phyloP scores from a whole-genome alignment of 2,797 vertebrate genomes.

The Bovichtus diacanthus region DNA sequence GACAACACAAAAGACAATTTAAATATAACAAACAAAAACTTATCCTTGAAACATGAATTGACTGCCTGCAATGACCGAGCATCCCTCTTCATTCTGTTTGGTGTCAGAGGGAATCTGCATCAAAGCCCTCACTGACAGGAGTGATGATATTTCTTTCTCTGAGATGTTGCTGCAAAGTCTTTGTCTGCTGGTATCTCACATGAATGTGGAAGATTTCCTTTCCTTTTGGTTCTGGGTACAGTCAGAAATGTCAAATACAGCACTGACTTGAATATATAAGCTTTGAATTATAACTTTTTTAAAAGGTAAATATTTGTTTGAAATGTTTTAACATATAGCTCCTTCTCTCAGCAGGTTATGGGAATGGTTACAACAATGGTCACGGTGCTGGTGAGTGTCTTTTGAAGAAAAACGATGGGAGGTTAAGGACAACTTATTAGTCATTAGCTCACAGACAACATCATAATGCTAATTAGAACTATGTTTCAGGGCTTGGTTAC shows the following conservation, averaged over 20 bases:
- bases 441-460: slow-evolving; percentile 23
- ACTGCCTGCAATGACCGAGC: background rate
- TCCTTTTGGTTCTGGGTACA: background rate
- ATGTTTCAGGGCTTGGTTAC: slow-evolving; percentile 80
- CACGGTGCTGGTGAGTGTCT: slow-evolving; percentile 81
- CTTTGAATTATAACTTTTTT: background rate
- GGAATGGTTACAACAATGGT: slow-evolving; percentile 78
- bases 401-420: background rate
- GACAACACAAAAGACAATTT: background rate
- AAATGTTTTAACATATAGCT: background rate
- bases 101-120: slow-evolving; percentile 19
- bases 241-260: background rate
- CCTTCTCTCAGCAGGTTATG: slow-evolving; percentile 76
- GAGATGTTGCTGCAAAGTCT: slow-evolving; percentile 44
- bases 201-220: background rate
- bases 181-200: slow-evolving; percentile 42
- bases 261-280: background rate
- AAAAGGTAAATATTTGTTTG: background rate
- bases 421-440: background rate
- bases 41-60: slow-evolving; percentile 12
- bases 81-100: slow-evolving; percentile 17
- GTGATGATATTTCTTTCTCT: slow-evolving; percentile 1
- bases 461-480: slow-evolving; percentile 71
- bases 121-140: background rate
- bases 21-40: background rate